Percentiles rank a stretch among this genome's conserved stretches.
phyloP scores from a whole-genome alignment of 2,113 vertebrate species.

The Paramormyrops kingsleyae region DNA sequence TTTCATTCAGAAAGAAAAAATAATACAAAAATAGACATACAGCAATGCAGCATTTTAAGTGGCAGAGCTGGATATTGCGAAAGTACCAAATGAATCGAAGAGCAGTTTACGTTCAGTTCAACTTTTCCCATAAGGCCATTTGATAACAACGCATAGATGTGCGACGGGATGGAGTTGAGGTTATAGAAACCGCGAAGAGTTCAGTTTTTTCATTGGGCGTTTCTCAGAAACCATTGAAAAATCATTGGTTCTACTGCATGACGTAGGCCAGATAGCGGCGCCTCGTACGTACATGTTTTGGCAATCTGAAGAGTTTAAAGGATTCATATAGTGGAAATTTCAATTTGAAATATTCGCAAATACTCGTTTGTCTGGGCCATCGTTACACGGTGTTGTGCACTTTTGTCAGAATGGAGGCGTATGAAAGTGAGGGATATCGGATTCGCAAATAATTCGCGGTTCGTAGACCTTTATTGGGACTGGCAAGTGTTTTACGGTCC shows the following conservation, averaged over 20 bases:
- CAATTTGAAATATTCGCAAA: not conserved
- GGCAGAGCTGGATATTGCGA: not conserved
- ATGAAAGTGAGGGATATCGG: not conserved
- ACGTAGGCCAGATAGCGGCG: not conserved
- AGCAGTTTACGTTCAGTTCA: not conserved
- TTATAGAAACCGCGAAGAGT: not conserved
- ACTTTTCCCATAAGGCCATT: constrained; percentile 3
- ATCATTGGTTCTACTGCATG: not conserved
- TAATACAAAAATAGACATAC: not conserved
- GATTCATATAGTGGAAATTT: not conserved
- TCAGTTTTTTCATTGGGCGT: not conserved
- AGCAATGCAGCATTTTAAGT: not conserved
- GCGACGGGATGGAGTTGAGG: not conserved
- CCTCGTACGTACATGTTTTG: not conserved
- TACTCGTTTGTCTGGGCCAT: not conserved
- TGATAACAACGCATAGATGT: not conserved
- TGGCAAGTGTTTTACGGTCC: not conserved
- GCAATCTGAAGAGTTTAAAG: not conserved
- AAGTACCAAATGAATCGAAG: not conserved
- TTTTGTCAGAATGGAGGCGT: not conserved
- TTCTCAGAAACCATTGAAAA: not conserved
- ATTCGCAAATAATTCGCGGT: not conserved
- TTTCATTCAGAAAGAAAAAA: not conserved
- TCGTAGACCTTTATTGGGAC: not conserved
- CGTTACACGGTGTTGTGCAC: not conserved